Evolutionary conservation across 1,140 invertebrate genomes (phyloP).

Genomic region (Brachionus calyciflorus): DNA sequence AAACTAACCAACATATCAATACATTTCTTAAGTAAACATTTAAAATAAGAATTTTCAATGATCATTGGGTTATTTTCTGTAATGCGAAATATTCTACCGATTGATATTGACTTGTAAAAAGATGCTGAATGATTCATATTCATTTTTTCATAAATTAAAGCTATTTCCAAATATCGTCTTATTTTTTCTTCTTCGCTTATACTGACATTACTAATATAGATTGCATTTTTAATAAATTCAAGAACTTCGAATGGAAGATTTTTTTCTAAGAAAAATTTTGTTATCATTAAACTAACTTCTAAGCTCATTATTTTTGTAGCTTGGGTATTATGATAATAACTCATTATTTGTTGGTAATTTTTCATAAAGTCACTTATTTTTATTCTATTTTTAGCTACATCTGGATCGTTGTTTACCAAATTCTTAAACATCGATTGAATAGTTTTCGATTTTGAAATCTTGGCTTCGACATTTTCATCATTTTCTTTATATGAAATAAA

Average conservation of each 20-base stretch:
- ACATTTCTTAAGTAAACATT: slow-evolving; percentile 5
- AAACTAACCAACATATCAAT: not conserved
- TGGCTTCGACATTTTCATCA: too few relatives aligned
- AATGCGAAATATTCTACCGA: not conserved
- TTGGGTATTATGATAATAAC: not conserved
- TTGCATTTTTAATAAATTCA: not conserved
- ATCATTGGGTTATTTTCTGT: not conserved
- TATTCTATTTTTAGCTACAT: too few relatives aligned
- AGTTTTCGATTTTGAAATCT: too few relatives aligned
- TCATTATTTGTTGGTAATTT: slow-evolving; percentile 21
- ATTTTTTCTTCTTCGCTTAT: slow-evolving; percentile 26
- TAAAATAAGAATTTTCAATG: not conserved
- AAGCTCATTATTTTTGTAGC: not conserved
- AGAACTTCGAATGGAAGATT: not conserved
- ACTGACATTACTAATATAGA: slow-evolving; percentile 14
- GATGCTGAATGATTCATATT: not conserved
- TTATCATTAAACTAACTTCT: slow-evolving; percentile 11
- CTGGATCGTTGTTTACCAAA: too few relatives aligned
- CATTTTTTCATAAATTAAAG: slow-evolving; percentile 4
- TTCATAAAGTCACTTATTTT: not conserved
- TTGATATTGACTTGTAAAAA: slow-evolving; percentile 33
- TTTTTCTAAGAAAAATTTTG: slow-evolving; percentile 28
- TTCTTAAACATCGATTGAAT: too few relatives aligned
- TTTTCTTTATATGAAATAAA: too few relatives aligned
- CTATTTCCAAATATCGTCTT: slow-evolving; percentile 34